phyloP scores from a whole-genome alignment of 2,113 vertebrate species.

The Pycnonotus jocosus region DNA sequence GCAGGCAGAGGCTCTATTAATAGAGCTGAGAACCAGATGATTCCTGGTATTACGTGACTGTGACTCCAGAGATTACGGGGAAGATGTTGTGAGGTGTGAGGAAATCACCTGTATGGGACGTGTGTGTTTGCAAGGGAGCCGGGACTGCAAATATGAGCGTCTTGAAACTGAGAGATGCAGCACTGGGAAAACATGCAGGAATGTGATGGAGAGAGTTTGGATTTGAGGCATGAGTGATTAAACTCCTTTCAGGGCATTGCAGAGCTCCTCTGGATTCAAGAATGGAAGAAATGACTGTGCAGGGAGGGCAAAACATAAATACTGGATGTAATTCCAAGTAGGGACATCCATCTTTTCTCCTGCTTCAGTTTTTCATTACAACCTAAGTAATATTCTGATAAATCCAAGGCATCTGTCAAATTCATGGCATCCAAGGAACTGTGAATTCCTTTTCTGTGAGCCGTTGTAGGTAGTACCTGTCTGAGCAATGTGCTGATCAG shows the following conservation, averaged over 20 bases:
- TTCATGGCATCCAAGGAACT: background rate
- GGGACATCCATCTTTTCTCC: background rate
- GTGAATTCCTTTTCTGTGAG: background rate
- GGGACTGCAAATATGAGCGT: rapidly evolving
- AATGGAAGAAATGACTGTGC: background rate
- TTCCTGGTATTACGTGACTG: background rate
- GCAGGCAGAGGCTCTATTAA: background rate
- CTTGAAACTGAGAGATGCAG: background rate
- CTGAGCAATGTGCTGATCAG: background rate
- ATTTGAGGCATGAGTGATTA: background rate
- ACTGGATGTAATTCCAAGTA: background rate
- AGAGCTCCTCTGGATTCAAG: background rate
- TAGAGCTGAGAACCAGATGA: background rate
- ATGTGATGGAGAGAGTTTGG: background rate
- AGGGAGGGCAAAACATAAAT: background rate
- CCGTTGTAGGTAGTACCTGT: background rate
- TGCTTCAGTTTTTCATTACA: background rate
- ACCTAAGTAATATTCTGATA: background rate
- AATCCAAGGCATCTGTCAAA: background rate
- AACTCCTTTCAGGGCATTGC: background rate
- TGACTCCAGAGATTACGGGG: background rate
- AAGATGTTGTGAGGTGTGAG: background rate
- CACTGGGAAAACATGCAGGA: rapidly evolving
- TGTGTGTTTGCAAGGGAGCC: background rate
- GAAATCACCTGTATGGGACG: background rate